phyloP scores from a whole-genome alignment of 2,888 invertebrate species.

The Chloromyia formosa region DNA sequence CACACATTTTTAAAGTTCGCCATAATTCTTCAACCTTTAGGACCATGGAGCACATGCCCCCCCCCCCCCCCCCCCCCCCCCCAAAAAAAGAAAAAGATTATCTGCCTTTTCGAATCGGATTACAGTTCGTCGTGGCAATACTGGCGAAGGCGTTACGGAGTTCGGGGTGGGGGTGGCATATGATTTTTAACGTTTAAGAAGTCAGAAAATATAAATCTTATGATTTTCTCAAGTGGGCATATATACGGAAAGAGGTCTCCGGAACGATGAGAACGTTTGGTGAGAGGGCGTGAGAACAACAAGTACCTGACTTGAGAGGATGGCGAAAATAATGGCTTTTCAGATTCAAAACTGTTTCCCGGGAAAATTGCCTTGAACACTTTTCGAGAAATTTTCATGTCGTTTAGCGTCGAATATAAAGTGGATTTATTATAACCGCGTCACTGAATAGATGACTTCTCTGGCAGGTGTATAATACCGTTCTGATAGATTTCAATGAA shows the following conservation, averaged over 20 bases:
- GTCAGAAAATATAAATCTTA: slow-evolving; percentile 35
- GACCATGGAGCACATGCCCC: not conserved
- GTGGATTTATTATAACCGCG: slow-evolving; percentile 20
- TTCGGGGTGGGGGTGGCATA: not conserved
- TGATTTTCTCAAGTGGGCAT: slow-evolving; percentile 27
- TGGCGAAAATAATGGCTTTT: slow-evolving; percentile 26
- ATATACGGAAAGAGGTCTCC: not conserved
- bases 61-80: too few species aligned
- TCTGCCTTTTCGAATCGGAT: slow-evolving; percentile 36
- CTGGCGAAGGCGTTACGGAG: not conserved
- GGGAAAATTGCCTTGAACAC: slow-evolving; percentile 22
- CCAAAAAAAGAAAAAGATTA: slow-evolving; percentile 23
- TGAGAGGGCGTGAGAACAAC: not conserved
- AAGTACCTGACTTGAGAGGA: not conserved
- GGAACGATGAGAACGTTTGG: not conserved
- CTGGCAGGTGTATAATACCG: slow-evolving; percentile 36
- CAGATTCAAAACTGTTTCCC: slow-evolving; percentile 32
- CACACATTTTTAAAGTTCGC: slow-evolving; percentile 37
- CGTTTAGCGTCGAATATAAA: slow-evolving; percentile 16
- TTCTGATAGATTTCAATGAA: slow-evolving; percentile 33
- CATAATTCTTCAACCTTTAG: slow-evolving; percentile 41
- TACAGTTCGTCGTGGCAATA: slow-evolving; percentile 20
- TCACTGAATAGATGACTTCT: slow-evolving; percentile 12
- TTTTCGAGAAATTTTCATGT: slow-evolving; percentile 14
- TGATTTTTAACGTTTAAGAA: slow-evolving; percentile 39